Evolutionary conservation across 2,113 vertebrate species (phyloP).

Genomic region (Pionites leucogaster): DNA sequence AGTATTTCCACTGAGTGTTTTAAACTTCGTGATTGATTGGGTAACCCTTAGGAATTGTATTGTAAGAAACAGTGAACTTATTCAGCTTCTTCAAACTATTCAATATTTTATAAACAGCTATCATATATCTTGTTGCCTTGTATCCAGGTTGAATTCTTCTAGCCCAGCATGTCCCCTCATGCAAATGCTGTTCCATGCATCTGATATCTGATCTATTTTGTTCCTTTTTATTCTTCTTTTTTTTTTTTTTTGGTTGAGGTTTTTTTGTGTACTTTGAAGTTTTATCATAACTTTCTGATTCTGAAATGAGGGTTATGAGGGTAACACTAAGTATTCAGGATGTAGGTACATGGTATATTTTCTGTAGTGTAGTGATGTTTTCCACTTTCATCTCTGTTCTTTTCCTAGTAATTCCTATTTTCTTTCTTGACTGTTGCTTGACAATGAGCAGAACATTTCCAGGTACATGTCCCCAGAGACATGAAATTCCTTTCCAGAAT

Average conservation of each 20-base stretch:
- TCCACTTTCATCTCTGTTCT: not conserved
- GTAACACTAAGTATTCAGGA: not conserved
- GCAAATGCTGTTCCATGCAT: not conserved
- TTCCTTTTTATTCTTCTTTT: not conserved
- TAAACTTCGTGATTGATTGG: not conserved
- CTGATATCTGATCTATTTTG: not conserved
- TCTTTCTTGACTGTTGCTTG: not conserved
- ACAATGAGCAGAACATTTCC: not conserved
- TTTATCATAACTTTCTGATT: not conserved
- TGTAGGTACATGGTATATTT: accelerated
- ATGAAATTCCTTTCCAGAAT: not conserved
- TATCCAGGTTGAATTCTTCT: not conserved
- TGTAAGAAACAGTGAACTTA: not conserved
- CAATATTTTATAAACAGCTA: not conserved
- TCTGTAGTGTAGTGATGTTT: not conserved
- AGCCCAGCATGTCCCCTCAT: accelerated
- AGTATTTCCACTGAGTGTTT: not conserved
- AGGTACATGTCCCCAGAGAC: not conserved
- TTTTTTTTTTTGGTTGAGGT: not conserved
- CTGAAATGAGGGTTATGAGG: not conserved
- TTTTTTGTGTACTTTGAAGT: not conserved
- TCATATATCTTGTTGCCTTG: not conserved
- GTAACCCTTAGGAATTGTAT: not conserved
- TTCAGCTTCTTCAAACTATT: not conserved
- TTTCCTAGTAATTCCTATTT: not conserved